Evolutionary conservation across 2,888 invertebrate genomes (phyloP), one percentile per base, ranked within the genome.

Genomic region (Esperia sulphurella): DNA sequence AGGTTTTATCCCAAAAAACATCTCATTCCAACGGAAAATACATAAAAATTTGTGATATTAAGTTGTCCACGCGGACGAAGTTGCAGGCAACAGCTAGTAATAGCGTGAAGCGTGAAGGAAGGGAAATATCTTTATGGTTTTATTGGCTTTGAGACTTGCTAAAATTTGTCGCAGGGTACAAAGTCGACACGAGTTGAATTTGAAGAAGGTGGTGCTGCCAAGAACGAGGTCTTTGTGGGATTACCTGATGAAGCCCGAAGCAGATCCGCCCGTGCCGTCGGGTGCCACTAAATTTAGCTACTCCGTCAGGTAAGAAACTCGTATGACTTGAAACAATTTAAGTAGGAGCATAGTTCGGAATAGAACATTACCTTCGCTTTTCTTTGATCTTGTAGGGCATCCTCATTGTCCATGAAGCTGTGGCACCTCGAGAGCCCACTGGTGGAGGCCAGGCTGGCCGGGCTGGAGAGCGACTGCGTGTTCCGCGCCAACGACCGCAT

Each of bases 401-500:
- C 92, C 30, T 92, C 93, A 43, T 73, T 95, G 21, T 88, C 91
- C 10, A 65, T 94, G 10, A 90, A 91, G 50, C 87, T 96, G 21
- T 94, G 94, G 58, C 94, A 95, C 71, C 91, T 92, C 13, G 95
- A 95, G 61, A 90, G 92, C 48, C 92, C 94, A 53, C 90, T 95
- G 50, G 81, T 95, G 38, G 93, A 94, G 61, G 75, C 95, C 10
- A 91, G 92, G 43, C 79, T 95, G 14, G 71, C 87, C 39, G 92
- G 93, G 0, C 68, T 95, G 50, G 95, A 95, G 80, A 92, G 93
- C 60, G 95, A 95, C 79, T 94, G 94, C 63, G 91, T 95, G 54
- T 94, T 95, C 75, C 93, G 94, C 63, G 94, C 94, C 0, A 95
- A 95, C 61, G 95, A 95, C 68, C 90, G 94, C 61, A 93, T 94